A percentile compares a stretch with the other conserved stretches of the same genome.
These are phyloP conservation scores for Pedicia rivosa DNA, from an alignment of 2,888 invertebrate genomes.

Conservation along the genomic window DNA sequence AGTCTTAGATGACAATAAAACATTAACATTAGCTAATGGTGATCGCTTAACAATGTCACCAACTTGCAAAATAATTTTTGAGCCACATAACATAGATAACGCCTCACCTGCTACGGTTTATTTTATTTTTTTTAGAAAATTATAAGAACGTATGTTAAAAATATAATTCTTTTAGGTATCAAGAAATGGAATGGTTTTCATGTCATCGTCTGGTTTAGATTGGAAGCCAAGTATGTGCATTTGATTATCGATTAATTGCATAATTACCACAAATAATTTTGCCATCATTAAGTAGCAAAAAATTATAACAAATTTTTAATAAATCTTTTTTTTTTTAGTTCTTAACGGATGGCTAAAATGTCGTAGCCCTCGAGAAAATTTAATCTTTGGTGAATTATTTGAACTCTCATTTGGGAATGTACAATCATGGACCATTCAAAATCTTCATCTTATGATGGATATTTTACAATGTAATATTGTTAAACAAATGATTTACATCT, in stretches of 20 bases:
- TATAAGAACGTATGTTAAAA: too few species aligned
- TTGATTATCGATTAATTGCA: background rate
- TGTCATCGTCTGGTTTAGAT: conserved; percentile 90
- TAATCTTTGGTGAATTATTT: conserved; percentile 57
- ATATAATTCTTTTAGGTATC: too few species aligned
- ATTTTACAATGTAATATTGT: conserved; percentile 85
- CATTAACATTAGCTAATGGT: conserved; percentile 86
- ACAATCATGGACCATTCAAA: conserved; percentile 74
- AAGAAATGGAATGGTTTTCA: conserved; percentile 86
- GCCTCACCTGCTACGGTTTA: conserved; percentile 96
- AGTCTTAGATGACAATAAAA: conserved; percentile 91
- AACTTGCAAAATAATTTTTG: conserved; percentile 89
- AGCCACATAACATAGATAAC: conserved; percentile 94
- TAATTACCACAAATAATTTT: background rate
- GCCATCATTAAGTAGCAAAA: background rate
- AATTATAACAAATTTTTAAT: background rate
- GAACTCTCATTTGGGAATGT: conserved; percentile 56
- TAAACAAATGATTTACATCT: conserved; percentile 62
- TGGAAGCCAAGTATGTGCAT: conserved; percentile 58
- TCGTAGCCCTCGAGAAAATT: conserved; percentile 39
- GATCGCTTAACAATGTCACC: conserved; percentile 90
- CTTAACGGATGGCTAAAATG: conserved; percentile 69
- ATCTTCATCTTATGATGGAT: conserved; percentile 64
- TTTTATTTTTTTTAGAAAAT: too few species aligned
- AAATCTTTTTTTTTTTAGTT: conserved; percentile 31